Evolutionary conservation across 64 coral and sea anemone genomes (phyloP), one percentile per base, ranked within the genome.

Genomic region (Montipora cactus): DNA sequence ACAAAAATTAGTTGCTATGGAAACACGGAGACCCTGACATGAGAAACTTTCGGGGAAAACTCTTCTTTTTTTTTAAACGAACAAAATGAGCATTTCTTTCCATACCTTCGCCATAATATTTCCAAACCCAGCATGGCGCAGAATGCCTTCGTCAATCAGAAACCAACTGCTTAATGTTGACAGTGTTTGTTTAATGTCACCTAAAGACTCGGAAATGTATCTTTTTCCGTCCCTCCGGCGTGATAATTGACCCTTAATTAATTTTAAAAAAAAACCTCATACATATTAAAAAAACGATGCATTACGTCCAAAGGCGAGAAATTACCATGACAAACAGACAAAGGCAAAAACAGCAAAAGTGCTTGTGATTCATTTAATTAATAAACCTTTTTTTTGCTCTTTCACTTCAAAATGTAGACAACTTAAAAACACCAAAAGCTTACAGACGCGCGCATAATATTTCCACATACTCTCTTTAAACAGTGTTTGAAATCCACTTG

Each of bases 161-260:
- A 51, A 86, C 46, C 18, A 14, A 71, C 47, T 49, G 19, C 71
- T 82, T 18, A 14, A 64, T 64, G 80, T 18, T 64, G 62, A 86
- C 45, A 22, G 47, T 86, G 82, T 86, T 84, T 67, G 58, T 84
- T 67, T 84, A 84, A 68, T 84, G 47, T 47, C 58, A 84, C 14
- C 59, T 18, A 12, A 84, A 18, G 44, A 48, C 7, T n/a, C 59
- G 13, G 47, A 46, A 84, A 16, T 70, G 18, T 85, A 70, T 25
- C 28, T 22, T 37, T 70, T 37, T 37, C 49, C 44, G 67, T 49
- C 62, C 21, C 45, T 50, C 22, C 51, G 46, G 19, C 64, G 67
- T 84, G 81, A n/a, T 67, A 86, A 86, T 86, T 50, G 18, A 7
- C 61, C 15, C 44, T 37, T 37, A 37, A 37, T 37, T 37, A 37